These are phyloP conservation scores for Aethina tumida DNA, from an alignment of 1,140 invertebrate species.

Conservation along the genomic window DNA sequence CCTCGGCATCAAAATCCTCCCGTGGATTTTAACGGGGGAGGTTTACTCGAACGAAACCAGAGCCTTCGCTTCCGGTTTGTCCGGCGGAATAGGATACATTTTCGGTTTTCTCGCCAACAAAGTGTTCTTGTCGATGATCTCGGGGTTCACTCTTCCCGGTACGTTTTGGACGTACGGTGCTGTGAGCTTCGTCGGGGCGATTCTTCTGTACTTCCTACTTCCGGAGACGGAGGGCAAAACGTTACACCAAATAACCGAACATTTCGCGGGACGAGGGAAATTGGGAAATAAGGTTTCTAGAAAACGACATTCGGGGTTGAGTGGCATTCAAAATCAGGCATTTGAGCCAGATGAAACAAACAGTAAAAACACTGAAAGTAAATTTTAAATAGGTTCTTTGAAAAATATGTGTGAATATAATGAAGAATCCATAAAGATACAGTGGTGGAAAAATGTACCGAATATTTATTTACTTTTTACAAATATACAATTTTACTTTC, in stretches of 20 bases:
- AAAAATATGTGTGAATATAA: too few relatives aligned
- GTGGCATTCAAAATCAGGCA: too few relatives aligned
- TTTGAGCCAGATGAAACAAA: too few relatives aligned
- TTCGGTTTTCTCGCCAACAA: constrained; percentile 62
- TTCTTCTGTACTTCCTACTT: constrained; percentile 42
- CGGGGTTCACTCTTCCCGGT: constrained; percentile 49
- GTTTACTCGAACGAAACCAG: constrained; percentile 53
- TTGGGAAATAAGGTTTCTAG: constrained; percentile 30
- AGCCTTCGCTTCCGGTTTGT: constrained; percentile 52
- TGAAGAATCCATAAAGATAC: too few relatives aligned
- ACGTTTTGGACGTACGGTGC: constrained; percentile 53
- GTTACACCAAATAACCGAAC: constrained; percentile 57
- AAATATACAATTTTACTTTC: too few relatives aligned
- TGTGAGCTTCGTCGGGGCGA: constrained; percentile 50
- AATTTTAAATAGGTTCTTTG: too few relatives aligned
- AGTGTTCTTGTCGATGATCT: constrained; percentile 52
- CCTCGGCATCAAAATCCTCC: constrained; percentile 54
- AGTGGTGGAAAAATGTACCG: too few relatives aligned
- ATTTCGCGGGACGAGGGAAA: constrained; percentile 49
- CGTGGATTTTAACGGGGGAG: constrained; percentile 68
- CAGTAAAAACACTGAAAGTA: too few relatives aligned
- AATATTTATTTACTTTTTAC: too few relatives aligned
- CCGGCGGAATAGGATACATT: constrained; percentile 58
- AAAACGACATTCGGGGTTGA: too few relatives aligned
- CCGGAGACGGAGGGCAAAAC: constrained; percentile 78